Conservation (phyloP, 2,797 vertebrate species). For the Spea hammondii region DNA sequence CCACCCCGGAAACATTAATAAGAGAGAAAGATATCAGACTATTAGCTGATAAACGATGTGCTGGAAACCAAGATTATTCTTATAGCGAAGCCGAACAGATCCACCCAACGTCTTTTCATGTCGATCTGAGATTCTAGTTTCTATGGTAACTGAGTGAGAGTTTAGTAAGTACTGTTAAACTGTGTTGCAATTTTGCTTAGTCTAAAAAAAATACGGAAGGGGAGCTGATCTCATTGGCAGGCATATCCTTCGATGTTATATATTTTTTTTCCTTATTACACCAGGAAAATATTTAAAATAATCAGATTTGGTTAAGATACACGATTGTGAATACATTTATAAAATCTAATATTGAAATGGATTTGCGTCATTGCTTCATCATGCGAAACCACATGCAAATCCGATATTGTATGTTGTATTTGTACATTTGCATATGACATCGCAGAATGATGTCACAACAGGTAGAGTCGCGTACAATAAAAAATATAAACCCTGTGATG, state of each 20-base stretch:
- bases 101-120: constrained; percentile 60
- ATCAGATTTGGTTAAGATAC: no score
- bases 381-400: no score
- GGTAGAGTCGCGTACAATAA: no score
- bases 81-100: constrained; percentile 59
- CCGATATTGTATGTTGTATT: no score
- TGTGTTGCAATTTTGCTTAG: constrained; percentile 62
- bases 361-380: no score
- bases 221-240: constrained; percentile 57
- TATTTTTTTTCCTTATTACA: no score
- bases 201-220: constrained; percentile 54
- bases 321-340: no score
- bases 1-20: constrained; percentile 48
- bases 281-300: no score
- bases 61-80: constrained; percentile 59
- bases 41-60: constrained; percentile 49
- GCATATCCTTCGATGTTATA: constrained; percentile 28
- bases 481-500: no score
- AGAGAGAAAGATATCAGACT: constrained; percentile 55
- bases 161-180: constrained; percentile 65
- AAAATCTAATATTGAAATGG: no score
- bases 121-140: constrained; percentile 63
- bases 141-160: constrained; percentile 61
- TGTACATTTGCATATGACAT: no score
- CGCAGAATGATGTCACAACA: no score